Percentiles rank a stretch among this genome's conserved stretches.
Evolutionary conservation across 2,113 vertebrate species (phyloP).

Genomic region (Pseudolaguvia tuberculata): DNA sequence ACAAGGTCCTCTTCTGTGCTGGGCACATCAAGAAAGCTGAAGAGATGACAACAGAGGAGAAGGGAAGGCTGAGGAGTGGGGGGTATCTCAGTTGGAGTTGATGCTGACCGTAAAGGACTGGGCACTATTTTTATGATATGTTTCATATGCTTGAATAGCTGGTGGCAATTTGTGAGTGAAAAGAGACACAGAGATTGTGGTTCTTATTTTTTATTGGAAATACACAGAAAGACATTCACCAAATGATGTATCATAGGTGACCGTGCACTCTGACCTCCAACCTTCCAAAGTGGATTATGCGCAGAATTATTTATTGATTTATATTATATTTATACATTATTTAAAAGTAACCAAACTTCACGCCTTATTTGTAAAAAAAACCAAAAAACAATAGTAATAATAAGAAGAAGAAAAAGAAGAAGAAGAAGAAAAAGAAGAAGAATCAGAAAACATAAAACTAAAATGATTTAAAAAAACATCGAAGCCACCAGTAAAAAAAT

Average conservation of each 20-base stretch:
- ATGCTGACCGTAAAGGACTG: constrained; percentile 44
- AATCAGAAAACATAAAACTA: no score
- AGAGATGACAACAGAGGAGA: constrained; percentile 8
- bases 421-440: no score
- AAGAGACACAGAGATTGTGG: constrained; percentile 7
- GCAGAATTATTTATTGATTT: no score
- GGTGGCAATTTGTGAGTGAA: constrained; percentile 12
- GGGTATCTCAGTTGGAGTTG: constrained; percentile 40
- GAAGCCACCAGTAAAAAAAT: no score
- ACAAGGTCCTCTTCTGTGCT: constrained; percentile 8
- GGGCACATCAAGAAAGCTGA: background rate
- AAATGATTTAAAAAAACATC: no score
- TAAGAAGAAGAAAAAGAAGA: no score
- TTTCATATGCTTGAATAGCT: constrained; percentile 28
- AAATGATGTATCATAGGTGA: background rate
- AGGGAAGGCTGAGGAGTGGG: constrained; percentile 4
- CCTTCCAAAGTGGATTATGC: no score
- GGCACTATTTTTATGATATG: constrained; percentile 46
- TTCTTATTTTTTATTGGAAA: background rate
- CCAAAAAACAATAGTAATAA: no score
- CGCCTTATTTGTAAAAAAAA: no score
- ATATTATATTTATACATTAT: no score
- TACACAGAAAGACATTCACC: background rate
- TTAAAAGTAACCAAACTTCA: no score
- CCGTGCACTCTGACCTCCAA: no score